A percentile compares a stretch with the other conserved stretches of the same genome.
Conservation (phyloP, 2,113 vertebrate genomes). For the Passer montanus region DNA sequence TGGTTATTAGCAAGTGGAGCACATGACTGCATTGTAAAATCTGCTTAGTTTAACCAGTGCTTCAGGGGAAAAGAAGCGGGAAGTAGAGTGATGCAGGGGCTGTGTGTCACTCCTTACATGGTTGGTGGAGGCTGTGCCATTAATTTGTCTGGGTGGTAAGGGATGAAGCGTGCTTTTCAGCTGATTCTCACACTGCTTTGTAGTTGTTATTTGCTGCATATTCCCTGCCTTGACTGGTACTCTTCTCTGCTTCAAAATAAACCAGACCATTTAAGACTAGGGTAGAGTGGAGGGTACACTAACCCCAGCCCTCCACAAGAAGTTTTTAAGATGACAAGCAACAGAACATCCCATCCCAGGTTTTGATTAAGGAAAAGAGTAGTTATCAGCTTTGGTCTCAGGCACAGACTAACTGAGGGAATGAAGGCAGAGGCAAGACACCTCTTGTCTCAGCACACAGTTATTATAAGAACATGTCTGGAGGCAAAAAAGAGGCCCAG, state of each 20-base stretch:
- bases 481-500: constrained; percentile 15
- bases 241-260: background rate
- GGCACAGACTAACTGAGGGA: background rate
- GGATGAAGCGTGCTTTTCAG: background rate
- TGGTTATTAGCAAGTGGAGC: background rate
- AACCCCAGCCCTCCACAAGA: background rate
- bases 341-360: background rate
- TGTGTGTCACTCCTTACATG: background rate
- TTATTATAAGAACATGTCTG: constrained; percentile 30
- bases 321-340: background rate
- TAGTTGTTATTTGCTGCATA: background rate
- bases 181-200: background rate
- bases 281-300: background rate
- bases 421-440: background rate
- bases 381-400: constrained; percentile 1
- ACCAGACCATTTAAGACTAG: background rate
- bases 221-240: background rate
- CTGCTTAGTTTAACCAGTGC: background rate
- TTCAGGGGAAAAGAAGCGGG: background rate
- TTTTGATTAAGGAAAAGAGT: background rate
- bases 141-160: background rate
- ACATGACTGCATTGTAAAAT: background rate
- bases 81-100: background rate
- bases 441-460: background rate
- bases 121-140: background rate